A percentile compares a stretch with the other conserved stretches of the same genome.
Evolutionary conservation across 2,888 invertebrate species (phyloP).

Genomic region (Crematogaster levior): DNA sequence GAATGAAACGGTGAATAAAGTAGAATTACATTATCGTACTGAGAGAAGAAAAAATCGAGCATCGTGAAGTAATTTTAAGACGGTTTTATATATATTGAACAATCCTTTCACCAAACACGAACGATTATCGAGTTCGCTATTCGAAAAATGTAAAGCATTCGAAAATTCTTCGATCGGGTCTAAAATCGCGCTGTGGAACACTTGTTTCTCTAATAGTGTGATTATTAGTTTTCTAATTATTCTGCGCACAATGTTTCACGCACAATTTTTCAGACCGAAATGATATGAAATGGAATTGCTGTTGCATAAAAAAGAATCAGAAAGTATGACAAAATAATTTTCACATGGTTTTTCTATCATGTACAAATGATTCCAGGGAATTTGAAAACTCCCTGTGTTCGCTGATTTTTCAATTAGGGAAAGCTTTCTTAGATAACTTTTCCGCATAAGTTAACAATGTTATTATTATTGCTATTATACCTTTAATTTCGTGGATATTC

Average conservation of each 20-base stretch:
- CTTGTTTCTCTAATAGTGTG: neutral
- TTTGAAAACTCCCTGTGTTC: neutral
- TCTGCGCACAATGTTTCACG: conserved; percentile 12
- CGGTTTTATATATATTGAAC: neutral
- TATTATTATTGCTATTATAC: neutral
- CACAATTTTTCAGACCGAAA: conserved; percentile 31
- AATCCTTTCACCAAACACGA: neutral
- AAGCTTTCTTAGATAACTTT: neutral
- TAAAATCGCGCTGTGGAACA: conserved; percentile 2
- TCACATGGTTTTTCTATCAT: neutral
- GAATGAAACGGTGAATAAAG: conserved; percentile 53
- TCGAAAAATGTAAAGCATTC: neutral
- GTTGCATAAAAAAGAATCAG: neutral
- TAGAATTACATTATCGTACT: neutral
- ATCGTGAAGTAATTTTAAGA: neutral
- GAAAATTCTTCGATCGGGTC: conserved; percentile 1
- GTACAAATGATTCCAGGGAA: conserved; percentile 5
- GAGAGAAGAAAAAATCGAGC: neutral
- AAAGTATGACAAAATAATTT: neutral
- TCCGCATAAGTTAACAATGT: neutral
- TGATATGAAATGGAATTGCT: neutral
- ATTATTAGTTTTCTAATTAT: conserved; percentile 29
- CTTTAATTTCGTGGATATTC: neutral
- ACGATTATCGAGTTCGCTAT: neutral
- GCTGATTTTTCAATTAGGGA: neutral